A percentile compares a stretch with the other conserved stretches of the same genome.
These are phyloP conservation scores for Zygothrica quintamaculata DNA, from an alignment of 2,888 invertebrate genomes.

Conservation along the genomic window DNA sequence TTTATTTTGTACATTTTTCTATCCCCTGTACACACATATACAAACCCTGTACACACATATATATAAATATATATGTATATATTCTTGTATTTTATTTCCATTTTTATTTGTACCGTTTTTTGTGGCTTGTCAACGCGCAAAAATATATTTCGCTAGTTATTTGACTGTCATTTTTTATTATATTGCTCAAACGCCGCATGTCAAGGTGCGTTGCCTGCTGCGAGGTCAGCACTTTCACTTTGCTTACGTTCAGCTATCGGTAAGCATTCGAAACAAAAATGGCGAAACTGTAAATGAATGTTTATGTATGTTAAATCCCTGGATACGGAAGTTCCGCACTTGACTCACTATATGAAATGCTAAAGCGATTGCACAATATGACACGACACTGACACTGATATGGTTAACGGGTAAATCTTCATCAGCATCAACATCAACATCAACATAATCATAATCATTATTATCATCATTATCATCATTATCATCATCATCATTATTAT, in stretches of 20 bases:
- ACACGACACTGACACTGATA: slow-evolving; percentile 55
- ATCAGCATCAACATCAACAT: no score
- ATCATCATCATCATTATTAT: no score
- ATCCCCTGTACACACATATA: no score
- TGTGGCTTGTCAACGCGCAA: slow-evolving; percentile 35
- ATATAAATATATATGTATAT: no score
- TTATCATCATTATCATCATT: no score
- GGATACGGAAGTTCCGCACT: slow-evolving; percentile 57
- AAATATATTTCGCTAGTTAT: slow-evolving; percentile 42
- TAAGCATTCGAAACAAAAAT: neutral
- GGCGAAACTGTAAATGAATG: neutral
- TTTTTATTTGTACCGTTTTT: slow-evolving; percentile 15
- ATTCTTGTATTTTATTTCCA: slow-evolving; percentile 10
- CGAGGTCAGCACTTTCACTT: slow-evolving; percentile 67
- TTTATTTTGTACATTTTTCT: slow-evolving; percentile 6
- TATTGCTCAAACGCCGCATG: slow-evolving; percentile 57
- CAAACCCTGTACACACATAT: no score
- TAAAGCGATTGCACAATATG: slow-evolving; percentile 71
- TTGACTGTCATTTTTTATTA: slow-evolving; percentile 55
- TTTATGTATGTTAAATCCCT: slow-evolving; percentile 32
- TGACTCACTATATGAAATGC: slow-evolving; percentile 48
- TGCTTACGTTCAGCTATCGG: neutral
- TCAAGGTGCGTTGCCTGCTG: slow-evolving; percentile 65
- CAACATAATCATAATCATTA: no score
- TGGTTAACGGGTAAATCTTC: slow-evolving; percentile 43